Conservation (phyloP, 1,140 invertebrate species). For the Rhysida immarginata region DNA sequence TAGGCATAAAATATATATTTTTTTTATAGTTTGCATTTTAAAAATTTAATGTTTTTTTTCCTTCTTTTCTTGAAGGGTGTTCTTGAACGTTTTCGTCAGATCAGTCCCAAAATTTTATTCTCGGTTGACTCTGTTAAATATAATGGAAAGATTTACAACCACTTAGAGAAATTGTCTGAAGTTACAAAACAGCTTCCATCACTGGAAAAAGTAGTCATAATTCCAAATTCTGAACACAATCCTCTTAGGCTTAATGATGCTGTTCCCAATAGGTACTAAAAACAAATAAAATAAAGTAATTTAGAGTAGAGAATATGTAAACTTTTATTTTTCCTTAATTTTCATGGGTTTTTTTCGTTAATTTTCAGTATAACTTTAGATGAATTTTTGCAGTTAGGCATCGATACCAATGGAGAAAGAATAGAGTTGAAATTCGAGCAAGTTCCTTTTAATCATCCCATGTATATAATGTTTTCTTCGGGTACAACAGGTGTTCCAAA, state of each 20-base stretch:
- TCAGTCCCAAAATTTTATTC: constrained; percentile 37
- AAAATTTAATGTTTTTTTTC: neutral
- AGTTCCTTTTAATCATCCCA: constrained; percentile 42
- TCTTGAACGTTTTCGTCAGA: constrained; percentile 35
- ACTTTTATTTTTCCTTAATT: constrained; percentile 1
- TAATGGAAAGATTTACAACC: constrained; percentile 39
- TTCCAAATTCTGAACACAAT: constrained; percentile 27
- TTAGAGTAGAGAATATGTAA: neutral
- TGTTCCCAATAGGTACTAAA: constrained; percentile 31
- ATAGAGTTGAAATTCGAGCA: constrained; percentile 38
- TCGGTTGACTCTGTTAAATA: constrained; percentile 38
- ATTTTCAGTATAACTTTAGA: no score
- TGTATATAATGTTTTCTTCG: constrained; percentile 45
- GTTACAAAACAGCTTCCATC: constrained; percentile 33
- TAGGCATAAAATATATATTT: no score
- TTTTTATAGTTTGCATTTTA: no score
- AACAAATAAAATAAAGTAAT: neutral
- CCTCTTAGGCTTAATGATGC: constrained; percentile 18
- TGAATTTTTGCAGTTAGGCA: no score
- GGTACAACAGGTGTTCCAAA: constrained; percentile 46
- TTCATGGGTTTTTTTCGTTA: no score
- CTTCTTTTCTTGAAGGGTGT: constrained; percentile 27
- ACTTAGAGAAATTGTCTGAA: constrained; percentile 35
- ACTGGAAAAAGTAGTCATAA: constrained; percentile 34
- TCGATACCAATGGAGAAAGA: no score